These are phyloP conservation scores for Zygothrica quintamaculata DNA, from an alignment of 2,888 invertebrate species.

Conservation along the genomic window DNA sequence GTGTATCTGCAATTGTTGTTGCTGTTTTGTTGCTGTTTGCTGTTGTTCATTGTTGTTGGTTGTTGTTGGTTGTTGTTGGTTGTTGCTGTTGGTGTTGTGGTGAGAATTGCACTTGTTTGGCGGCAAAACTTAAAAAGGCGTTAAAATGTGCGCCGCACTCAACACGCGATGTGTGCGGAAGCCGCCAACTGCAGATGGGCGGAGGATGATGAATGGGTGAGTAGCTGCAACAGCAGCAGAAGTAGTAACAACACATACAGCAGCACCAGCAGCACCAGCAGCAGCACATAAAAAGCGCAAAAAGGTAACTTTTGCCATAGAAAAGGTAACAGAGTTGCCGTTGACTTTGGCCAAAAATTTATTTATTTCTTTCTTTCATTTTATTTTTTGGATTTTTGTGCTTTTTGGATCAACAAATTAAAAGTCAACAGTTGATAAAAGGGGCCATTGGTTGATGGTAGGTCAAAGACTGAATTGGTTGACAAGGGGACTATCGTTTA, in stretches of 20 bases:
- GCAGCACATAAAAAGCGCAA: constrained; percentile 37
- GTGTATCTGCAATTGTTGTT: constrained; percentile 80
- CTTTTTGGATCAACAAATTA: constrained; percentile 34
- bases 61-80: constrained; percentile 34
- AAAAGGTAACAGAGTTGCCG: constrained; percentile 42
- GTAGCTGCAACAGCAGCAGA: constrained; percentile 12
- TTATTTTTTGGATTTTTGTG: constrained; percentile 18
- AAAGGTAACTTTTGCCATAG: neutral
- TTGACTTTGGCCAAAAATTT: constrained; percentile 53
- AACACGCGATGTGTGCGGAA: constrained; percentile 70
- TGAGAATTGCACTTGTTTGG: constrained; percentile 80
- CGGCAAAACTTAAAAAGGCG: constrained; percentile 79
- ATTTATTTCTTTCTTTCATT: constrained; percentile 19
- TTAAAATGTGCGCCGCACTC: constrained; percentile 77
- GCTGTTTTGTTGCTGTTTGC: constrained; percentile 32
- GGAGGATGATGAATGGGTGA: constrained; percentile 54
- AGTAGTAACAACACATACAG: constrained; percentile 10
- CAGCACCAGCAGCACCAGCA: constrained; percentile 25
- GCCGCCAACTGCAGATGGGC: constrained; percentile 45
- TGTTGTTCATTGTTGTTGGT: constrained; percentile 23
- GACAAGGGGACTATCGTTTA: neutral
- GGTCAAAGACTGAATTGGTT: too few relatives aligned
- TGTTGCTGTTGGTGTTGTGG: constrained; percentile 35
- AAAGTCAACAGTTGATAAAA: constrained; percentile 44
- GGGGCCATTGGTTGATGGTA: neutral